These are phyloP conservation scores for Colostygia pectinataria DNA, from an alignment of 2,888 invertebrate species.

Conservation along the genomic window DNA sequence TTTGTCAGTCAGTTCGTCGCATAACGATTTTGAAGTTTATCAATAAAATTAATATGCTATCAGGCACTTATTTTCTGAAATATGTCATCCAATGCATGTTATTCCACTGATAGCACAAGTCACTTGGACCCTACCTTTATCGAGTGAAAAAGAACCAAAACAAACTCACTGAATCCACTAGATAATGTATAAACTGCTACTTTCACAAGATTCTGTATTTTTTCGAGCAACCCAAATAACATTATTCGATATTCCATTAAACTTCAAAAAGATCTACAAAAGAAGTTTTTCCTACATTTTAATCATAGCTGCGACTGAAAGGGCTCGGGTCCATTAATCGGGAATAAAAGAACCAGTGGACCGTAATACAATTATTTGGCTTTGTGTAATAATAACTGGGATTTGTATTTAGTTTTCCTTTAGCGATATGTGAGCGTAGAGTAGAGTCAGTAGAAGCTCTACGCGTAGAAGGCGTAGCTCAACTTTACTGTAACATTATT, in stretches of 20 bases:
- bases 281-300: conserved; percentile 15
- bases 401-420: conserved; percentile 12
- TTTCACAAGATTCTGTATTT: neutral
- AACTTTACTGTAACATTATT: too few species aligned
- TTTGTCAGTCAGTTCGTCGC: too few species aligned
- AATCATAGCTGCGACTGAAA: conserved; percentile 27
- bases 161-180: neutral
- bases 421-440: neutral
- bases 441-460: too few species aligned
- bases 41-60: too few species aligned
- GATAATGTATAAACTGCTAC: neutral
- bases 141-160: neutral
- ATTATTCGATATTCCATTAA: conserved; percentile 12
- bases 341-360: conserved; percentile 27
- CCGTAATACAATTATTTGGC: conserved; percentile 34
- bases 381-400: conserved; percentile 24
- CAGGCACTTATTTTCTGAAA: too few species aligned
- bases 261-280: conserved; percentile 17
- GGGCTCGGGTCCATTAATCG: conserved; percentile 32
- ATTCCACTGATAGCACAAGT: too few species aligned
- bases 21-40: too few species aligned
- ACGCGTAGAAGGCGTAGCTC: too few species aligned
- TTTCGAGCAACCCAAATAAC: conserved; percentile 7
- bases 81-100: too few species aligned
- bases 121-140: too few species aligned